Evolutionary conservation across 2,888 invertebrate genomes (phyloP).

Genomic region (Sarcophaga subvicina): DNA sequence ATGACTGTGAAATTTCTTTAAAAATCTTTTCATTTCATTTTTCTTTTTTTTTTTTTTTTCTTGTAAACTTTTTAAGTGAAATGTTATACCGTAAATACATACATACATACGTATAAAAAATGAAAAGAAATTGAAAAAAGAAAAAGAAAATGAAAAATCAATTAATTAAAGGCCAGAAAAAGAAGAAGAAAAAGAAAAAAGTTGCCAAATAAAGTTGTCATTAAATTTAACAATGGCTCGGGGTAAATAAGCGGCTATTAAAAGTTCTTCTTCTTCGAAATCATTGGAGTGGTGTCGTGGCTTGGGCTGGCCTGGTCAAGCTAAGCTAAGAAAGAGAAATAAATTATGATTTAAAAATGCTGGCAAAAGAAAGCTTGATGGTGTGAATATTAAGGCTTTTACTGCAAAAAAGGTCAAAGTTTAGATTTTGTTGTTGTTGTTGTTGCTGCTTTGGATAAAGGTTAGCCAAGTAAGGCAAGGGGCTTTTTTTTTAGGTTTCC

Average conservation of each 20-base stretch:
- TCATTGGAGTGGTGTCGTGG: too few relatives aligned
- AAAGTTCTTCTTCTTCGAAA: too few relatives aligned
- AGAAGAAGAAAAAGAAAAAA: neutral
- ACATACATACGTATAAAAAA: too few relatives aligned
- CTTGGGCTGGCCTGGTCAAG: too few relatives aligned
- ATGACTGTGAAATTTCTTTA: too few relatives aligned
- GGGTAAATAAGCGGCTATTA: too few relatives aligned
- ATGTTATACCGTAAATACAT: too few relatives aligned
- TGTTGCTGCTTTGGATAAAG: neutral
- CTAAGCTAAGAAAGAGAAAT: neutral
- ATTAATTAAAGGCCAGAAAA: neutral
- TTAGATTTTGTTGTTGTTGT: neutral
- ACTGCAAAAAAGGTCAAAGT: neutral
- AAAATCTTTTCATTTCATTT: too few relatives aligned
- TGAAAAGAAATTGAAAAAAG: neutral
- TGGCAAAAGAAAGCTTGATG: neutral
- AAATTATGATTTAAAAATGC: neutral
- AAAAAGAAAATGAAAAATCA: neutral
- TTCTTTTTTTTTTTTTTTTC: too few relatives aligned
- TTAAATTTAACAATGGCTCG: neutral
- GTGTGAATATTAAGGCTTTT: neutral
- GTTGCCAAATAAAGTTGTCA: slow-evolving; percentile 3
- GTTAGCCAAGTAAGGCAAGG: neutral
- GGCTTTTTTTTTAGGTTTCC: neutral
- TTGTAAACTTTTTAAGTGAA: too few relatives aligned